phyloP scores from a whole-genome alignment of 2,113 vertebrate genomes.

The Channa maculata region DNA sequence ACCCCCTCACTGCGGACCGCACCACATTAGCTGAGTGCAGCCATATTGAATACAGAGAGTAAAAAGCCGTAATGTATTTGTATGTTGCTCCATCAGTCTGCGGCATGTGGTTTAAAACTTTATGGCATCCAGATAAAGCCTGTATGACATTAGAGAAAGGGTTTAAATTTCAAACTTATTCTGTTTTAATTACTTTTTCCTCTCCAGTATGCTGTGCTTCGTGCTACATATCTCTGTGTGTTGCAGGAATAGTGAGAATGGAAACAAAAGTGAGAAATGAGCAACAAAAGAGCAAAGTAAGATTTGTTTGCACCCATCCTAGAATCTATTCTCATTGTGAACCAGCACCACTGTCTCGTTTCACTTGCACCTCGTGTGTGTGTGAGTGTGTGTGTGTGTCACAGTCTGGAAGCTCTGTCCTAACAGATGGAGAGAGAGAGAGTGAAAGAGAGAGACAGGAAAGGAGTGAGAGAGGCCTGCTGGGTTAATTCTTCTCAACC shows the following conservation, averaged over 20 bases:
- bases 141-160: too few relatives aligned
- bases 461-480: slow-evolving; percentile 49
- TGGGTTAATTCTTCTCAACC: slow-evolving; percentile 83
- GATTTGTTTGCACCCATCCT: not conserved
- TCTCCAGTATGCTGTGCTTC: not conserved
- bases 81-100: too few relatives aligned
- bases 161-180: not conserved
- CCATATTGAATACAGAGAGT: not conserved
- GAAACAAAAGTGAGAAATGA: not conserved
- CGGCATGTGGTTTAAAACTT: too few relatives aligned
- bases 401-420: slow-evolving; percentile 59
- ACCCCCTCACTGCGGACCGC: slow-evolving; percentile 7
- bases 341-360: slow-evolving; percentile 38
- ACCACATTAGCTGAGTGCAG: not conserved
- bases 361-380: slow-evolving; percentile 44
- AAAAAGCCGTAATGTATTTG: not conserved
- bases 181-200: not conserved
- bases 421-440: slow-evolving; percentile 61
- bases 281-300: slow-evolving; percentile 14
- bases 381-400: slow-evolving; percentile 44
- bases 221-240: not conserved
- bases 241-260: not conserved
- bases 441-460: slow-evolving; percentile 42
- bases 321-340: slow-evolving; percentile 32
- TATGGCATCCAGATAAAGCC: too few relatives aligned